Evolutionary conservation across 2,888 invertebrate genomes (phyloP).

Genomic region (Drosophila aldrichi): DNA sequence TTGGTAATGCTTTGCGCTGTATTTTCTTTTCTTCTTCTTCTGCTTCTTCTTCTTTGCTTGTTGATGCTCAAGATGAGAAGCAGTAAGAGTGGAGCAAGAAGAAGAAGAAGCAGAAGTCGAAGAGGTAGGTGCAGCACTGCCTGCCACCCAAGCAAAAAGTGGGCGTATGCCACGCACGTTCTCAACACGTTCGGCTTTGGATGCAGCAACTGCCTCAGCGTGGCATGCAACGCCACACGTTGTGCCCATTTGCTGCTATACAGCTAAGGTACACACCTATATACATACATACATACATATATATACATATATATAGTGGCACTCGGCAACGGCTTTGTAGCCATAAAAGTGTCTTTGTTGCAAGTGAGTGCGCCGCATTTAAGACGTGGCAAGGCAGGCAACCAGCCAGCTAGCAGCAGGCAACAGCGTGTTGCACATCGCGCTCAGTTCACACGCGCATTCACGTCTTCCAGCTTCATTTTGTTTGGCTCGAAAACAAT

Average conservation of each 20-base stretch:
- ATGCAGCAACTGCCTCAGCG: neutral
- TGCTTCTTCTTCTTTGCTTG: constrained; percentile 2
- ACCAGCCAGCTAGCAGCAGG: neutral
- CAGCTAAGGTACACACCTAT: constrained; percentile 5
- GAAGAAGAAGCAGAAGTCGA: too few species aligned
- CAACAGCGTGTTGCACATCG: constrained; percentile 20
- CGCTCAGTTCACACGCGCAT: neutral
- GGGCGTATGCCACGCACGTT: constrained; percentile 45
- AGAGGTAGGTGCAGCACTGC: neutral
- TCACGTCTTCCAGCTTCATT: constrained; percentile 27
- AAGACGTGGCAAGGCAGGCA: constrained; percentile 34
- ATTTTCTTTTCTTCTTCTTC: constrained; percentile 13
- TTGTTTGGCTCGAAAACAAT: constrained; percentile 62
- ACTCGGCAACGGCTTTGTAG: constrained; percentile 52
- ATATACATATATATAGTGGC: constrained; percentile 20
- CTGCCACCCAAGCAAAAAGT: neutral
- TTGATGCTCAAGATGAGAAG: constrained; percentile 43
- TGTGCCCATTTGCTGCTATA: constrained; percentile 47
- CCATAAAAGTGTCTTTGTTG: constrained; percentile 71
- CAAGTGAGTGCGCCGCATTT: constrained; percentile 72
- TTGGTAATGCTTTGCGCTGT: constrained; percentile 40
- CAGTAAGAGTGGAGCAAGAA: neutral
- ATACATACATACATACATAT: too few species aligned
- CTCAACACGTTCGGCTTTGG: constrained; percentile 16
- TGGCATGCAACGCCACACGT: constrained; percentile 22